phyloP scores from a whole-genome alignment of 2,797 vertebrate genomes.

The Pipistrellus pipistrellus region DNA sequence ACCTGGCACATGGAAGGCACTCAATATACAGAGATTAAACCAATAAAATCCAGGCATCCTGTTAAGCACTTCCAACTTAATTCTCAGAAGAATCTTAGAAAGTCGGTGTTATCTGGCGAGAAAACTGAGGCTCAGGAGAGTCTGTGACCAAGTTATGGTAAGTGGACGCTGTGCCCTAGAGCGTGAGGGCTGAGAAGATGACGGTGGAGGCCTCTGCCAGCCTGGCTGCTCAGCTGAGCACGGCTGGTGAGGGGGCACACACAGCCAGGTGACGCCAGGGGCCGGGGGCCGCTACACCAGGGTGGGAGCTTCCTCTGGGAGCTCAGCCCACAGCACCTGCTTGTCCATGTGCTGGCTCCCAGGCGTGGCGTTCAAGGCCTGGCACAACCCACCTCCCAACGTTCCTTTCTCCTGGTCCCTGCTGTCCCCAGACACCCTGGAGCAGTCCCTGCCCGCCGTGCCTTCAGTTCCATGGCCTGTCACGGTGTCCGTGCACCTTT shows the following conservation, averaged over 20 bases:
- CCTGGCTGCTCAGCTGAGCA: background rate
- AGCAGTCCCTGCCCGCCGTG: background rate
- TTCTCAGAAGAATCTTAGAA: conserved; percentile 49
- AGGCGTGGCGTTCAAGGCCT: background rate
- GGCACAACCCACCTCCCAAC: background rate
- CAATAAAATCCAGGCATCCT: conserved; percentile 33
- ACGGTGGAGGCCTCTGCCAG: background rate
- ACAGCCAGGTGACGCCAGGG: background rate
- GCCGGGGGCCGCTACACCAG: background rate
- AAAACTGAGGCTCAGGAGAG: conserved; percentile 39
- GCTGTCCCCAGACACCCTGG: background rate
- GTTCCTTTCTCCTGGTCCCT: background rate
- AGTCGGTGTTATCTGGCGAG: background rate
- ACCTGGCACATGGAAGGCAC: background rate
- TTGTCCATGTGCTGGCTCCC: background rate
- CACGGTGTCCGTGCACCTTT: background rate
- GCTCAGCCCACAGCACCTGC: background rate
- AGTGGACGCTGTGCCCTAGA: background rate
- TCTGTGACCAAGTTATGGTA: background rate
- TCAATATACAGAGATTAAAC: conserved; percentile 25
- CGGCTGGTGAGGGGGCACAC: background rate
- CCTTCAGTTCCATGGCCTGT: background rate
- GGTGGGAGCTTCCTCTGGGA: background rate
- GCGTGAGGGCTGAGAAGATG: background rate
- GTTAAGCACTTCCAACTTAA: conserved; percentile 17